These are phyloP conservation scores for Toxostoma redivivum DNA, from an alignment of 2,113 vertebrate genomes.

Conservation along the genomic window DNA sequence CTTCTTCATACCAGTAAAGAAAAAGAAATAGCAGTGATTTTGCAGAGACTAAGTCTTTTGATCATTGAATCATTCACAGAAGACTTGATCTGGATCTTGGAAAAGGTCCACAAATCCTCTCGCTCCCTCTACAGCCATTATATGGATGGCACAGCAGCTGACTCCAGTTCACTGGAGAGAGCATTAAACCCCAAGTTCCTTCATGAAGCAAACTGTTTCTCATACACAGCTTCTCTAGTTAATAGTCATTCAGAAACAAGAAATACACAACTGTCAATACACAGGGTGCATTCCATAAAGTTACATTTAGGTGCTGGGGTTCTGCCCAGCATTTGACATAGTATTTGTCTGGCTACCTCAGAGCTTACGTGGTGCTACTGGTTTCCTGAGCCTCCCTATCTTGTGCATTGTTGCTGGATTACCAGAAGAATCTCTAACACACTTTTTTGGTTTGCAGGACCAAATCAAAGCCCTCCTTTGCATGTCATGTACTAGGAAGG, in stretches of 20 bases:
- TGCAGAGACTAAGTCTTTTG: neutral
- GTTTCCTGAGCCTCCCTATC: neutral
- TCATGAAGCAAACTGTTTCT: neutral
- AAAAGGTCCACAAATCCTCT: neutral
- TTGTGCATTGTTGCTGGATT: neutral
- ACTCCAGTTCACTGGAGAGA: neutral
- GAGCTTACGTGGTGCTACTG: neutral
- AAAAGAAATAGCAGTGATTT: neutral
- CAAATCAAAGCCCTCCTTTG: neutral
- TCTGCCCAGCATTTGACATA: neutral
- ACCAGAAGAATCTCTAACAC: neutral
- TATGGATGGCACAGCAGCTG: rapidly evolving
- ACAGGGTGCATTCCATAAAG: neutral
- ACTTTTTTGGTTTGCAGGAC: neutral
- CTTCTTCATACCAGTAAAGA: neutral
- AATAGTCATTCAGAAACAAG: neutral
- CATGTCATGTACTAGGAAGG: neutral
- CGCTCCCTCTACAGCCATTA: neutral
- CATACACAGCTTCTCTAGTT: neutral
- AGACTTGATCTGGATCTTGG: neutral
- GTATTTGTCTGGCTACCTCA: neutral
- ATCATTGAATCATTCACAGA: neutral
- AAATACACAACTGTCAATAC: neutral
- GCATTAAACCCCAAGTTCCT: neutral
- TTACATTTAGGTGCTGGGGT: neutral